Conservation (phyloP, 37 sponge, comb jelly and placozoan species). For the Oopsacas minuta region DNA sequence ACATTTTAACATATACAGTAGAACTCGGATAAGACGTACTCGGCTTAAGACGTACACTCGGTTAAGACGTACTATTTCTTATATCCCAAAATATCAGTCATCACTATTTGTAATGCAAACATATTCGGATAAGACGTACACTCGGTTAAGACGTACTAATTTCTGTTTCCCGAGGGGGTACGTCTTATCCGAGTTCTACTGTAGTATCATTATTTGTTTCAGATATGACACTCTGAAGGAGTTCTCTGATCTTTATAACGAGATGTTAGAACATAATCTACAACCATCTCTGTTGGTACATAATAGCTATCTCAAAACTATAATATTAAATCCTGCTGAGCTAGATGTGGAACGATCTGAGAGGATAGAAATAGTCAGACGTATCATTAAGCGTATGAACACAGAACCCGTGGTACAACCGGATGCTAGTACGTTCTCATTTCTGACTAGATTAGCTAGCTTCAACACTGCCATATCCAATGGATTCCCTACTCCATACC, state of each 20-base stretch:
- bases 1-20: no score
- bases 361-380: neutral
- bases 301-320: neutral
- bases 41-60: no score
- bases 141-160: no score
- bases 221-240: neutral
- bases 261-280: neutral
- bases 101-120: no score
- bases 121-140: no score
- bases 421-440: neutral
- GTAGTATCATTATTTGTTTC: neutral
- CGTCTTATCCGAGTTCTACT: no score
- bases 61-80: no score
- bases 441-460: neutral
- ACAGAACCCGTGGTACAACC: neutral
- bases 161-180: no score
- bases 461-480: neutral
- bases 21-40: no score
- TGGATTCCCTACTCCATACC: neutral
- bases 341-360: neutral
- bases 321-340: neutral
- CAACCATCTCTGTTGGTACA: neutral
- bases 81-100: no score
- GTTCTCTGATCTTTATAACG: neutral
- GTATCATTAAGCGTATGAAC: neutral